Evolutionary conservation across 1,140 invertebrate genomes (phyloP).

Genomic region (Drosophila pandora): DNA sequence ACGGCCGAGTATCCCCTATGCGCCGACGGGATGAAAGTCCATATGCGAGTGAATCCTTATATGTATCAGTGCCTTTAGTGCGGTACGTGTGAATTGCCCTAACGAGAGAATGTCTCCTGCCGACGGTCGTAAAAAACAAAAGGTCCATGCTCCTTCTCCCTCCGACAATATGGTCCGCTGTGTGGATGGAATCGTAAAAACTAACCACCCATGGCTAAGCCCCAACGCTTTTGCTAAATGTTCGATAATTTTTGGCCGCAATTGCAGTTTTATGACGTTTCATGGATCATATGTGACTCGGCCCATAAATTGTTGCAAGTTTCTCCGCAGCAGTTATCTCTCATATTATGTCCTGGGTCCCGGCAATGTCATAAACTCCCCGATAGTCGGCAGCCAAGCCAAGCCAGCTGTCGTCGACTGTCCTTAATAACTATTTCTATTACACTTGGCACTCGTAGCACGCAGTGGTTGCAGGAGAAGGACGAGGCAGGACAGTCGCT

Average conservation of each 20-base stretch:
- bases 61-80: slow-evolving; percentile 73
- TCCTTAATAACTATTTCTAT: slow-evolving; percentile 80
- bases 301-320: slow-evolving; percentile 71
- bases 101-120: slow-evolving; percentile 47
- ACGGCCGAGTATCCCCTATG: slow-evolving; percentile 2
- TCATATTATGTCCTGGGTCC: slow-evolving; percentile 27
- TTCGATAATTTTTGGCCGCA: slow-evolving; percentile 78
- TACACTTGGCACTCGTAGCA: slow-evolving; percentile 72
- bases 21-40: slow-evolving; percentile 9
- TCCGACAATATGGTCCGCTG: neutral
- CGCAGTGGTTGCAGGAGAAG: slow-evolving; percentile 43
- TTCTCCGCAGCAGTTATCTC: slow-evolving; percentile 38
- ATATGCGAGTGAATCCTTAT: slow-evolving; percentile 40
- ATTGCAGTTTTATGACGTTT: slow-evolving; percentile 78
- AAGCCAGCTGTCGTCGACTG: slow-evolving; percentile 48
- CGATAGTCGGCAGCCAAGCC: slow-evolving; percentile 49
- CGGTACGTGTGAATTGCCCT: slow-evolving; percentile 67
- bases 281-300: slow-evolving; percentile 66
- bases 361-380: slow-evolving; percentile 60
- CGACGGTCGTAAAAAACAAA: slow-evolving; percentile 73
- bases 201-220: slow-evolving; percentile 70
- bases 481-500: slow-evolving; percentile 37
- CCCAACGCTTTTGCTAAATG: slow-evolving; percentile 75
- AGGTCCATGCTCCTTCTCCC: slow-evolving; percentile 44
- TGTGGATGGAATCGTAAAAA: slow-evolving; percentile 51